These are phyloP conservation scores for Clarias gariepinus DNA, from an alignment of 2,113 vertebrate genomes.

Conservation along the genomic window DNA sequence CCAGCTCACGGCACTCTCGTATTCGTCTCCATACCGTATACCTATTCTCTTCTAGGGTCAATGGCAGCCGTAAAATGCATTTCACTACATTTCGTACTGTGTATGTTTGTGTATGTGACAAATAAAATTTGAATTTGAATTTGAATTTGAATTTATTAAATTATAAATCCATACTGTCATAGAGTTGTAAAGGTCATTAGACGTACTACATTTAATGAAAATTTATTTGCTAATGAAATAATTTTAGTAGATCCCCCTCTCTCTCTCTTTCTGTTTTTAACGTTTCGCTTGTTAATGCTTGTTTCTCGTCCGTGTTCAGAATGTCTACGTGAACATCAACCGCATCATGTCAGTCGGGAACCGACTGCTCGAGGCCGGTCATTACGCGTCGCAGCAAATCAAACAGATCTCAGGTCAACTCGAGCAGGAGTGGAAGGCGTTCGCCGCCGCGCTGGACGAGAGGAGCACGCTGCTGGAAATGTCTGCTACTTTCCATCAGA, in stretches of 20 bases:
- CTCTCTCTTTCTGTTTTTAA: background rate
- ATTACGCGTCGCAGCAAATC: slow-evolving; percentile 97
- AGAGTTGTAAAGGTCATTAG: background rate
- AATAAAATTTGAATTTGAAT: too few species aligned
- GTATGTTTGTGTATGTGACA: too few species aligned
- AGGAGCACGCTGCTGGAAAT: slow-evolving; percentile 95
- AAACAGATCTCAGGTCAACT: slow-evolving; percentile 95
- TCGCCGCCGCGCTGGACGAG: slow-evolving; percentile 94
- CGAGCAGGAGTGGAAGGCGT: slow-evolving; percentile 98
- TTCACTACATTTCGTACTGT: too few species aligned
- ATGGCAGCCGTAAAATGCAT: too few species aligned
- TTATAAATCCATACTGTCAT: background rate
- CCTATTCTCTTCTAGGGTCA: too few species aligned
- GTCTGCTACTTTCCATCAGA: slow-evolving; percentile 96
- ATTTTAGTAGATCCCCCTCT: background rate
- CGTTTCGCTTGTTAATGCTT: background rate
- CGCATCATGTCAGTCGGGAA: slow-evolving; percentile 98
- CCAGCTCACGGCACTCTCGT: background rate
- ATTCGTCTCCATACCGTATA: background rate
- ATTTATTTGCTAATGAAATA: background rate
- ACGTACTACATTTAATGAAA: background rate
- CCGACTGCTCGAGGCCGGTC: slow-evolving; percentile 92
- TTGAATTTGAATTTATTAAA: too few species aligned
- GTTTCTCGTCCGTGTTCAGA: slow-evolving; percentile 68
- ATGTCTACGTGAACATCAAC: slow-evolving; percentile 98